Percentiles rank a stretch among this genome's conserved stretches.
These are phyloP conservation scores for Oncorhynchus masou DNA, from an alignment of 2,113 vertebrate species.

Conservation along the genomic window DNA sequence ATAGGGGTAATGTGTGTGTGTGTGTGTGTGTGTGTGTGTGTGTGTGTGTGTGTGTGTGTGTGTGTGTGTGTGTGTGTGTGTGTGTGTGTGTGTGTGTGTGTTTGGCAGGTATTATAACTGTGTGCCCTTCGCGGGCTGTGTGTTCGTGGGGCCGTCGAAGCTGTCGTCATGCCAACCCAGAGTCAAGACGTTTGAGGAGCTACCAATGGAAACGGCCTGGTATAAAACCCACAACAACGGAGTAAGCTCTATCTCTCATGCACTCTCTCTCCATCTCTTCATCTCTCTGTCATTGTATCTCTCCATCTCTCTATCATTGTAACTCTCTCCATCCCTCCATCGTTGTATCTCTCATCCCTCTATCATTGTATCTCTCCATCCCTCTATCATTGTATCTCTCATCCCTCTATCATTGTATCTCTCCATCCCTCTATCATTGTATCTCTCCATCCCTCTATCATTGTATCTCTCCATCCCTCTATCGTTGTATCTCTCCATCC, in stretches of 20 bases:
- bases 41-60: no score
- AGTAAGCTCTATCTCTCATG: constrained; percentile 63
- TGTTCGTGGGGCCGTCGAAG: constrained; percentile 80
- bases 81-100: no score
- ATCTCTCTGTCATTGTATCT: neutral
- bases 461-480: neutral
- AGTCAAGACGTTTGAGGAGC: constrained; percentile 94
- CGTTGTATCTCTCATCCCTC: neutral
- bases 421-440: no score
- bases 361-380: neutral
- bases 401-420: no score
- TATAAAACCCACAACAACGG: constrained; percentile 77
- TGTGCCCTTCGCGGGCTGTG: constrained; percentile 86
- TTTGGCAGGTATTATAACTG: constrained; percentile 92
- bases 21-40: no score
- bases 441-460: no score
- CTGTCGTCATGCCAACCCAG: constrained; percentile 72
- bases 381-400: neutral
- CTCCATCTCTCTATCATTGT: neutral
- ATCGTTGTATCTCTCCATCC: no score
- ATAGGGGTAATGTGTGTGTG: no score
- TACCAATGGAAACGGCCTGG: constrained; percentile 83
- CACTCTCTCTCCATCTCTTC: constrained; percentile 11
- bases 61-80: no score
- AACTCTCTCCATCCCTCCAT: no score